Conservation (phyloP, 1,140 invertebrate genomes). For the Leptonema lineaticorne region DNA sequence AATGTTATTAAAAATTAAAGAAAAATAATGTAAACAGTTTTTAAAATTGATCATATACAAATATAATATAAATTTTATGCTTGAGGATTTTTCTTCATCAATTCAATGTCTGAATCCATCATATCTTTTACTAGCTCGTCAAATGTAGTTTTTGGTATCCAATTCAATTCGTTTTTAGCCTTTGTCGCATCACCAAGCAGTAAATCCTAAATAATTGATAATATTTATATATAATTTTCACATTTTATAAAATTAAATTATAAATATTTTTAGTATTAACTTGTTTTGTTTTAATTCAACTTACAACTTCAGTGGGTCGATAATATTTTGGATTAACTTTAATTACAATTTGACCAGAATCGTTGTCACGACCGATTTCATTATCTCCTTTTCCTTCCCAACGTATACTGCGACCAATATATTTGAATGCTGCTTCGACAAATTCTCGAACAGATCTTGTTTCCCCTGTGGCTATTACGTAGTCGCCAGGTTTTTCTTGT, state of each 20-base stretch:
- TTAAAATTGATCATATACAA: too few species aligned
- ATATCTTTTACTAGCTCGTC: slow-evolving; percentile 90
- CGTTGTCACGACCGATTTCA: slow-evolving; percentile 87
- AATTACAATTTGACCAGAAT: slow-evolving; percentile 78
- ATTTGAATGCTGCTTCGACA: slow-evolving; percentile 86
- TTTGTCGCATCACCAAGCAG: slow-evolving; percentile 90
- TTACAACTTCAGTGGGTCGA: slow-evolving; percentile 96
- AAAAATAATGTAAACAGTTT: too few species aligned
- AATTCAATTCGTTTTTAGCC: slow-evolving; percentile 82
- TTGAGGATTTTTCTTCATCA: slow-evolving; percentile 91
- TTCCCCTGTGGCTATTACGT: slow-evolving; percentile 96
- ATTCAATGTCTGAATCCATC: slow-evolving; percentile 88
- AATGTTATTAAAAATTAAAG: too few species aligned
- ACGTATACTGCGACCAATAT: slow-evolving; percentile 69
- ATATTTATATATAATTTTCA: slow-evolving; percentile 1
- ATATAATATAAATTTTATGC: too few species aligned
- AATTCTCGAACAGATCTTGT: slow-evolving; percentile 95
- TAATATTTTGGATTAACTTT: slow-evolving; percentile 94
- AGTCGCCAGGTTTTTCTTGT: slow-evolving; percentile 89
- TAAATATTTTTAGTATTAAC: not conserved
- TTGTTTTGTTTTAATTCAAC: slow-evolving; percentile 47
- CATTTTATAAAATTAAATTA: not conserved
- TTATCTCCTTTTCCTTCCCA: slow-evolving; percentile 87
- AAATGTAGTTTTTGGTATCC: slow-evolving; percentile 86
- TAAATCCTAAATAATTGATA: slow-evolving; percentile 66